Conservation (phyloP, 2,888 invertebrate genomes). For the Cactoblastis cactorum region DNA sequence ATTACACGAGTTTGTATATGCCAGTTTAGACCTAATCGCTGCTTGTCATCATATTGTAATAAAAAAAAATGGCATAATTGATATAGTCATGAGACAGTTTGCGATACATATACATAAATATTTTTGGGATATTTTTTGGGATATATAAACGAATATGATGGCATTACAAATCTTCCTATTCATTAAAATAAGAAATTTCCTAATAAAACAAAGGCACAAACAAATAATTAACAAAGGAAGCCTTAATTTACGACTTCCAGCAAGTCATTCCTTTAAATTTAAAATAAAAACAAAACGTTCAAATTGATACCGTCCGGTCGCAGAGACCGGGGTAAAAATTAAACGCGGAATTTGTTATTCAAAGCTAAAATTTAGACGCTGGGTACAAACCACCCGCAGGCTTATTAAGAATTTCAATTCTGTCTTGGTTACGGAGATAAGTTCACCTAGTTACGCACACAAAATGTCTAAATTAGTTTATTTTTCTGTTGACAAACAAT, state of each 20-base stretch:
- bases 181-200: background rate
- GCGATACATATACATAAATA: no score
- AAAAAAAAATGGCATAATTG: no score
- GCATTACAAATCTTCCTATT: no score
- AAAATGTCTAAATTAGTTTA: slow-evolving; percentile 13
- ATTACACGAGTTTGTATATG: no score
- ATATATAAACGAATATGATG: no score
- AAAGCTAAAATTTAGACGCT: slow-evolving; percentile 5
- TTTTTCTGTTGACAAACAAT: slow-evolving; percentile 13
- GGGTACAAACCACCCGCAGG: background rate
- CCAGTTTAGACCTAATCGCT: no score
- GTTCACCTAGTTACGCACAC: slow-evolving; percentile 11
- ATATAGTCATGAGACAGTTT: no score
- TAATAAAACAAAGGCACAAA: background rate
- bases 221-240: background rate
- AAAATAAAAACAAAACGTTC: slow-evolving; percentile 2
- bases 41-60: no score
- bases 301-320: slow-evolving; percentile 8
- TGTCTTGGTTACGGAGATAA: slow-evolving; percentile 11
- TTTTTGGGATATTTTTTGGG: no score
- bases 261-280: background rate
- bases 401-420: slow-evolving; percentile 14
- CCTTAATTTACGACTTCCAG: background rate
- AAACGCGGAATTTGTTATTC: slow-evolving; percentile 12
- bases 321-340: slow-evolving; percentile 9